Base-by-base conservation (phyloP, 2,113 vertebrate genomes). In the Microtus oregoni region DNA sequence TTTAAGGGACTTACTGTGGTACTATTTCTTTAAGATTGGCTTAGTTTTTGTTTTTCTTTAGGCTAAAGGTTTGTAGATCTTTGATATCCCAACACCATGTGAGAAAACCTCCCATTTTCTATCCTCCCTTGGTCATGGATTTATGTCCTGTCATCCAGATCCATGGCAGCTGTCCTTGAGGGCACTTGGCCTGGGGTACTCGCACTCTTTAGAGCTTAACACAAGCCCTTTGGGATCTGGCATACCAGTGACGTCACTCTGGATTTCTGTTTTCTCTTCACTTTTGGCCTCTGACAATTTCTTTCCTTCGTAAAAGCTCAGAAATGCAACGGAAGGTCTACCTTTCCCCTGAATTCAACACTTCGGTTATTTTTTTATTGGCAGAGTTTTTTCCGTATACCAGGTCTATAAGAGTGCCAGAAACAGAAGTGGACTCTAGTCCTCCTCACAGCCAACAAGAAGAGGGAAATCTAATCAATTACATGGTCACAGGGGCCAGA, bases 381-480 rank as follows among this genome's bases (percentile, higher is more conserved):
- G 52, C 73, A 86, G 41, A 52, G 14, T 44, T 50, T 91, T 91
- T 96, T 82, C 32, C 61, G 70, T 63, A 76, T 94, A 85, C 85
- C 58, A 79, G 78, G 28, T 85, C 35, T 67, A n/a, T 3, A n/a
- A 55, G 30, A 93, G 70, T 85, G 67, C 92, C 92, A 96, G 83
- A 91, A 94, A 86, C 32, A 82, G 73, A 94, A 96, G 86, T 77
- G 86, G 55, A 19, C 17, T 20, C 13, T 75, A 78, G 83, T 38
- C 55, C 91, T 82, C 94, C 79, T 83, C 85, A 70, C 9, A 85
- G 32, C 47, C 83, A 92, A n/a, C 3, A 58, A 91, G 44, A 85
- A 94, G 87, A 94, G 24, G 85, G 44, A 86, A 88, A 92, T 92
- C 58, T 50, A 94, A 92, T 96, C 90, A 90, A 86, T 96, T 92